These are phyloP conservation scores for Monochamus saltuarius DNA, from an alignment of 1,140 invertebrate species.

Conservation along the genomic window DNA sequence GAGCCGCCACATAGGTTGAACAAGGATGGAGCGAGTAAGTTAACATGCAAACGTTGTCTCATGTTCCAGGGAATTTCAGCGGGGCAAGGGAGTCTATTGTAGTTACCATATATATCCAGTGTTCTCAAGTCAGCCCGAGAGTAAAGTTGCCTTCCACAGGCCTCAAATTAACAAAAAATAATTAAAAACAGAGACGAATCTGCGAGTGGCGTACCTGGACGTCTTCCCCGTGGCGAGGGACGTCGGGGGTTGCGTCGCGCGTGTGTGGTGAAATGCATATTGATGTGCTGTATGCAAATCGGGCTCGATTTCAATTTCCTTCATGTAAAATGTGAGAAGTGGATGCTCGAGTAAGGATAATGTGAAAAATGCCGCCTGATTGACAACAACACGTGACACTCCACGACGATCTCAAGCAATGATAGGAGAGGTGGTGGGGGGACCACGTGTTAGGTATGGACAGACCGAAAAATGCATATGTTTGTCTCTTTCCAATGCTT, in stretches of 20 bases:
- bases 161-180: background rate
- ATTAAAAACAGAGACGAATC: background rate
- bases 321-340: too few relatives aligned
- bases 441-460: slow-evolving; percentile 32
- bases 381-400: too few relatives aligned
- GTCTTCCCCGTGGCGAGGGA: background rate
- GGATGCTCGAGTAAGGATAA: too few relatives aligned
- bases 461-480: slow-evolving; percentile 15
- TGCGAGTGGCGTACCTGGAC: background rate
- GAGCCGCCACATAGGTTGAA: slow-evolving; percentile 42
- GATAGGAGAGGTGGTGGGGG: slow-evolving; percentile 27
- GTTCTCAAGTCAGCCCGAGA: slow-evolving; percentile 51
- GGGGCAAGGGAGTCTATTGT: slow-evolving; percentile 50
- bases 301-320: too few relatives aligned
- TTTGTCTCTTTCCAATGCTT: background rate
- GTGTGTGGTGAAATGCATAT: too few relatives aligned
- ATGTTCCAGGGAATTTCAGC: slow-evolving; percentile 59
- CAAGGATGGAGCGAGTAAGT: slow-evolving; percentile 56
- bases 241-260: too few relatives aligned
- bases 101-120: slow-evolving; percentile 54
- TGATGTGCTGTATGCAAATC: too few relatives aligned
- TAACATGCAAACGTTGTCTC: slow-evolving; percentile 55
- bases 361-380: too few relatives aligned
- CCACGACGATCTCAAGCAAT: background rate
- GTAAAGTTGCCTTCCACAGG: slow-evolving; percentile 35